Percentiles rank a stretch among this genome's conserved stretches.
phyloP scores from a whole-genome alignment of 2,797 vertebrate species.

The Diplodus puntazzo region DNA sequence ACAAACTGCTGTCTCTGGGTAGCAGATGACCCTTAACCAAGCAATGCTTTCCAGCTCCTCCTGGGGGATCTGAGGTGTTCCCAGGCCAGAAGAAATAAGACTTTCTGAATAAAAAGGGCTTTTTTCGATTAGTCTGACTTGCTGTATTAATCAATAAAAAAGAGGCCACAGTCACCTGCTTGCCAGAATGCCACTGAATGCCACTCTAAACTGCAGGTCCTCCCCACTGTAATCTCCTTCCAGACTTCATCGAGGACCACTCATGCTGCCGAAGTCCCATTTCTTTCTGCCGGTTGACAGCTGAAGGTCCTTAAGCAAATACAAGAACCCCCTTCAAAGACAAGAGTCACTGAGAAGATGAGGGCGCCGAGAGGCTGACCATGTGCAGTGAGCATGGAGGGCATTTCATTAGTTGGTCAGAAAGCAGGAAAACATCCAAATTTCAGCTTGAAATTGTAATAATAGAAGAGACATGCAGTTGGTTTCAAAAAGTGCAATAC shows the following conservation, averaged over 20 bases:
- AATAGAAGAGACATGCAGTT: neutral
- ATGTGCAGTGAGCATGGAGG: slow-evolving; percentile 15
- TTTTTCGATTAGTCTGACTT: no score
- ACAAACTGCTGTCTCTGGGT: no score
- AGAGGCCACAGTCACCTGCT: slow-evolving; percentile 9
- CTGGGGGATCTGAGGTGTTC: no score
- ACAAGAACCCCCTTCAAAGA: slow-evolving; percentile 27
- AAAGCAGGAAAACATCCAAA: neutral
- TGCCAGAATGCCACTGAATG: slow-evolving; percentile 7
- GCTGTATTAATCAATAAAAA: no score
- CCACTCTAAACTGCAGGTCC: slow-evolving; percentile 17
- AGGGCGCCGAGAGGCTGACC: slow-evolving; percentile 6
- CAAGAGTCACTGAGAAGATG: slow-evolving; percentile 23
- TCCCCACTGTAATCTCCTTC: slow-evolving; percentile 37
- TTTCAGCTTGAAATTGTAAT: slow-evolving; percentile 8
- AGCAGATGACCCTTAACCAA: no score
- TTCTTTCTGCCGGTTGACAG: slow-evolving; percentile 8
- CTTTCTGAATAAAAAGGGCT: no score
- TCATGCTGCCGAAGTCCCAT: slow-evolving; percentile 19
- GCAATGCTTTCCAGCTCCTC: no score
- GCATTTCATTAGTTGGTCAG: slow-evolving; percentile 7
- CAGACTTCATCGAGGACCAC: slow-evolving; percentile 25
- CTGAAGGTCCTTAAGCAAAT: slow-evolving; percentile 27
- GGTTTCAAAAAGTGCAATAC: neutral
- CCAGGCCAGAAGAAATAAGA: no score